Evolutionary conservation across 2,797 vertebrate species (phyloP).

Genomic region (Cyclopterus lumpus): DNA sequence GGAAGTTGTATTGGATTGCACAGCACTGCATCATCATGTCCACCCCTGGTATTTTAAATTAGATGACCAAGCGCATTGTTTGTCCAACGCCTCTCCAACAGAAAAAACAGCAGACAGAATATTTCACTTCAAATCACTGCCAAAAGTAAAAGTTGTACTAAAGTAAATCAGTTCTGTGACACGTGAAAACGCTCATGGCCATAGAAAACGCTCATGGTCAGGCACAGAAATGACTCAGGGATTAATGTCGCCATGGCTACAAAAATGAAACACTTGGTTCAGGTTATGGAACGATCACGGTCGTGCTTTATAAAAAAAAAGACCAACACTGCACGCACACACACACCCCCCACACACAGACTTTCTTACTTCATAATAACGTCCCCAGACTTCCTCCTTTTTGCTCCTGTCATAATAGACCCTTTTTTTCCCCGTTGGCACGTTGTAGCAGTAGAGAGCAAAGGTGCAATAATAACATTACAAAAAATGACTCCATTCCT

Average conservation of each 20-base stretch:
- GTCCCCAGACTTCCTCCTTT: neutral
- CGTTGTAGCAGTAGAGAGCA: neutral
- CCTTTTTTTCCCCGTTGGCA: neutral
- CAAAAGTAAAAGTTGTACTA: neutral
- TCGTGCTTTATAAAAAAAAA: neutral
- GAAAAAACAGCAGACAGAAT: neutral
- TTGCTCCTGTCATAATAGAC: constrained; percentile 4
- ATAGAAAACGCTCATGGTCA: neutral
- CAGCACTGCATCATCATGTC: neutral
- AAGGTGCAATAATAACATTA: neutral
- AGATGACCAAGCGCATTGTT: neutral
- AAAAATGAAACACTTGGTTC: neutral
- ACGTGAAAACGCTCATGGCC: neutral
- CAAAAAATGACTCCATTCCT: neutral
- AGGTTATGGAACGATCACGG: neutral
- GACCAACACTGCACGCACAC: neutral
- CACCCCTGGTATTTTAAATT: neutral
- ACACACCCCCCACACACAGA: neutral
- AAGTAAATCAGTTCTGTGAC: neutral
- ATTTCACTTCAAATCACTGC: neutral
- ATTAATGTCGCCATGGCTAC: neutral
- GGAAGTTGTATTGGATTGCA: constrained; percentile 1
- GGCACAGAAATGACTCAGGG: neutral
- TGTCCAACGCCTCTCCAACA: neutral
- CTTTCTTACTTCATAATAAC: neutral